These are phyloP conservation scores for Drosophila kikkawai DNA, from an alignment of 1,140 invertebrate species.

Conservation along the genomic window DNA sequence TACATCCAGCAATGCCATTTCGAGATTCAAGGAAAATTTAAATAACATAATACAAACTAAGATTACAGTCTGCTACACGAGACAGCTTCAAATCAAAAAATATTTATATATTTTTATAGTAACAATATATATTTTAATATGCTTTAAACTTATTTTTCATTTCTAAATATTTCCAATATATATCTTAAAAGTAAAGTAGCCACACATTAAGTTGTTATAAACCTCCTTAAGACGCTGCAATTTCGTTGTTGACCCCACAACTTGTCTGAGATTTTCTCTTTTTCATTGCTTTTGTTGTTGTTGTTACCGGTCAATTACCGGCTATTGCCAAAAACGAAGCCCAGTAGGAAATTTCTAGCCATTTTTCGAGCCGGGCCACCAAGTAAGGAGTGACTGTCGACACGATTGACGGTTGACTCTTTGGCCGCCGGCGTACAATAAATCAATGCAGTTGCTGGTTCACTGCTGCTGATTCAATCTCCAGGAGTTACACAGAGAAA, in stretches of 20 bases:
- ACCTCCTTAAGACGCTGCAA: background rate
- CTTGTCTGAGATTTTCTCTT: constrained; percentile 49
- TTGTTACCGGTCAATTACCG: constrained; percentile 31
- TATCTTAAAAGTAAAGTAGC: too few species aligned
- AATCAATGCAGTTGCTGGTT: constrained; percentile 55
- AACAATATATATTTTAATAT: too few species aligned
- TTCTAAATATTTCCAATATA: too few species aligned
- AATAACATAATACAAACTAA: too few species aligned
- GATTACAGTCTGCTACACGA: too few species aligned
- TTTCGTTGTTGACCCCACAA: constrained; percentile 22
- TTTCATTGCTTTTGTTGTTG: background rate
- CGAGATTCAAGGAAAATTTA: too few species aligned
- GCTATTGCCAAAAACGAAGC: constrained; percentile 51
- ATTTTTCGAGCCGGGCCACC: constrained; percentile 48
- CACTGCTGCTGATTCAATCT: constrained; percentile 33
- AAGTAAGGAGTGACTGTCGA: constrained; percentile 58
- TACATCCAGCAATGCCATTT: too few species aligned
- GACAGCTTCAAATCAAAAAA: too few species aligned
- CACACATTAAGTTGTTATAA: constrained; percentile 2
- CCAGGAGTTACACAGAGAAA: constrained; percentile 1
- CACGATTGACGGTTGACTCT: constrained; percentile 69
- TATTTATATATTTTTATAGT: too few species aligned
- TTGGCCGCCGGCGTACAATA: constrained; percentile 63
- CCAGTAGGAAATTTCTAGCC: constrained; percentile 66
- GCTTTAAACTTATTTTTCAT: too few species aligned